Conservation (phyloP, 2,113 vertebrate species). For the Pica pica region DNA sequence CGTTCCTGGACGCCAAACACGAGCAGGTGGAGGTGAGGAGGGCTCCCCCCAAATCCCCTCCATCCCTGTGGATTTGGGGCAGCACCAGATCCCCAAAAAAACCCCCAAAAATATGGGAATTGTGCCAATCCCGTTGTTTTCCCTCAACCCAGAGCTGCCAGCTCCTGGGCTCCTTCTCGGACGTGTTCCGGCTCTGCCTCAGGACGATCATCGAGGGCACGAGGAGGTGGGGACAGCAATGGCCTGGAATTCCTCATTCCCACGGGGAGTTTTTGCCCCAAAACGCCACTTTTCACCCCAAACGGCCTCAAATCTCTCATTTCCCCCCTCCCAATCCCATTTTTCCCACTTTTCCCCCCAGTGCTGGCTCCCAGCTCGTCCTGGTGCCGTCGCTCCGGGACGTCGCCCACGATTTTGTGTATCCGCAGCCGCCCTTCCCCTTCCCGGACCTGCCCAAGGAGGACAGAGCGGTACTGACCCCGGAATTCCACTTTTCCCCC, state of each 20-base stretch:
- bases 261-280: accelerated
- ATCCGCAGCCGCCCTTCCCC: slow-evolving; percentile 87
- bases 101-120: accelerated
- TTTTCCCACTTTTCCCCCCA: not conserved
- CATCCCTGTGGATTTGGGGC: not conserved
- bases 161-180: slow-evolving; percentile 79
- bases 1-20: slow-evolving; percentile 90
- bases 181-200: slow-evolving; percentile 82
- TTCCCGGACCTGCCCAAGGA: slow-evolving; percentile 71
- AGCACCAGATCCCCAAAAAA: not conserved
- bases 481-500: accelerated
- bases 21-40: slow-evolving; percentile 87
- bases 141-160: slow-evolving; percentile 72
- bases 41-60: not conserved
- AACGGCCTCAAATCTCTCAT: not conserved
- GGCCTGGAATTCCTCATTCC: accelerated
- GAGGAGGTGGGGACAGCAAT: slow-evolving; percentile 63
- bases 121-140: accelerated
- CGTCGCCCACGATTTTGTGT: slow-evolving; percentile 82
- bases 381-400: slow-evolving; percentile 87
- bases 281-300: accelerated
- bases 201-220: slow-evolving; percentile 86
- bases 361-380: slow-evolving; percentile 74
- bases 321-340: accelerated
- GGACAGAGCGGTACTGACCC: slow-evolving; percentile 72